phyloP scores from a whole-genome alignment of 1,140 invertebrate genomes.

The Tyrophagus putrescentiae region DNA sequence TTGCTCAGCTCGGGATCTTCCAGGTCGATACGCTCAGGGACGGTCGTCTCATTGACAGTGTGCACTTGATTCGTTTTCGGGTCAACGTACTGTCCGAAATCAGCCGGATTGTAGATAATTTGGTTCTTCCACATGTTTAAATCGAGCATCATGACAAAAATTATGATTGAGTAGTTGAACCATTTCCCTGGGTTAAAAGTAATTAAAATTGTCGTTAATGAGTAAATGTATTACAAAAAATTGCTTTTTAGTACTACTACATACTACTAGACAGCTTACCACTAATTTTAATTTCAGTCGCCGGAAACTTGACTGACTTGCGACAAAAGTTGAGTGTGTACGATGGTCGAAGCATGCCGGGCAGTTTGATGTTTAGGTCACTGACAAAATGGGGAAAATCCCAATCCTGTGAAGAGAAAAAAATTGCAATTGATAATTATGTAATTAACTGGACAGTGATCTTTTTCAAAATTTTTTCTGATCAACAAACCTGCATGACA shows the following conservation, averaged over 20 bases:
- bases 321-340: conserved; percentile 33
- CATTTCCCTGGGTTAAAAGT: conserved; percentile 39
- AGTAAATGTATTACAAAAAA: conserved; percentile 12
- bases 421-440: neutral
- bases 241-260: too few relatives aligned
- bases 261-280: conserved; percentile 30
- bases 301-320: conserved; percentile 30
- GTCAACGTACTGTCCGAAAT: conserved; percentile 41
- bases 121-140: conserved; percentile 48
- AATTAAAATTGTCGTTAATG: conserved; percentile 3
- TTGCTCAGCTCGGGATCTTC: neutral
- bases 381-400: conserved; percentile 45
- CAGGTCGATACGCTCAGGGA: neutral
- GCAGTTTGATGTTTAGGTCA: conserved; percentile 42
- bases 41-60: conserved; percentile 33
- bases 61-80: conserved; percentile 34
- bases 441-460: conserved; percentile 7
- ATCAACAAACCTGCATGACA: conserved; percentile 38
- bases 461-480: neutral
- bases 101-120: conserved; percentile 40
- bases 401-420: conserved; percentile 37
- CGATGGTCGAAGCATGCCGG: conserved; percentile 39
- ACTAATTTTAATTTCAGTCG: conserved; percentile 33
- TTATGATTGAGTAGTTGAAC: conserved; percentile 45
- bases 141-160: conserved; percentile 42